Evolutionary conservation across 2,888 invertebrate species (phyloP).

Genomic region (Neoscelio sp.): DNA sequence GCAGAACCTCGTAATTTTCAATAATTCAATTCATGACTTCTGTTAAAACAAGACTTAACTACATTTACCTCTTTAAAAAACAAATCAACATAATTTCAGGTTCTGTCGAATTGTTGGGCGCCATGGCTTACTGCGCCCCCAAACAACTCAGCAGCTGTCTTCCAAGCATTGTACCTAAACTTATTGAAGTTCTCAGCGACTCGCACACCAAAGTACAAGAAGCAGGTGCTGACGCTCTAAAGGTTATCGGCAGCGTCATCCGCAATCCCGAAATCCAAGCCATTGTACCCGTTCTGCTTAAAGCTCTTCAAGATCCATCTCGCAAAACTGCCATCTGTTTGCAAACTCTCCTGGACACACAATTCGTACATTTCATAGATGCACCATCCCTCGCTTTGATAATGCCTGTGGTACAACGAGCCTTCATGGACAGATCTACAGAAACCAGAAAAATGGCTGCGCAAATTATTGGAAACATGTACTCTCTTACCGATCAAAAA

Average conservation of each 20-base stretch:
- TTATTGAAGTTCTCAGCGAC: slow-evolving; percentile 98
- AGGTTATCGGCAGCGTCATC: slow-evolving; percentile 98
- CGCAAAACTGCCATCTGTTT: slow-evolving; percentile 96
- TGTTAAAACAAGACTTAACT: neutral
- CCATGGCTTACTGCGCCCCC: slow-evolving; percentile 99
- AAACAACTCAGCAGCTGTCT: slow-evolving; percentile 99
- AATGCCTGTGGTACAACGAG: slow-evolving; percentile 99
- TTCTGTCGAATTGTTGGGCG: slow-evolving; percentile 97
- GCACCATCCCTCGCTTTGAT: slow-evolving; percentile 99
- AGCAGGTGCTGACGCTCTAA: slow-evolving; percentile 97
- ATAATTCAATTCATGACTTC: neutral
- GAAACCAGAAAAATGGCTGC: slow-evolving; percentile 99
- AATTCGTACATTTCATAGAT: slow-evolving; percentile 99
- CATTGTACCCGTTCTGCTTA: slow-evolving; percentile 93
- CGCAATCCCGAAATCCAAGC: slow-evolving; percentile 99
- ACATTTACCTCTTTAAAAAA: slow-evolving; percentile 3
- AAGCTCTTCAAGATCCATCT: slow-evolving; percentile 97
- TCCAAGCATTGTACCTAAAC: slow-evolving; percentile 98
- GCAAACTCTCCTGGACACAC: slow-evolving; percentile 96
- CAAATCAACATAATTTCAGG: no score
- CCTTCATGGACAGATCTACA: slow-evolving; percentile 98
- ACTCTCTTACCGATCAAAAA: slow-evolving; percentile 99
- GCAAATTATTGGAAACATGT: slow-evolving; percentile 99
- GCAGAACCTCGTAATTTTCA: no score
- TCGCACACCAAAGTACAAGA: slow-evolving; percentile 98